Percentiles rank a stretch among this genome's conserved stretches.
Conservation (phyloP, 2,888 invertebrate genomes). For the Bugulina stolonifera region DNA sequence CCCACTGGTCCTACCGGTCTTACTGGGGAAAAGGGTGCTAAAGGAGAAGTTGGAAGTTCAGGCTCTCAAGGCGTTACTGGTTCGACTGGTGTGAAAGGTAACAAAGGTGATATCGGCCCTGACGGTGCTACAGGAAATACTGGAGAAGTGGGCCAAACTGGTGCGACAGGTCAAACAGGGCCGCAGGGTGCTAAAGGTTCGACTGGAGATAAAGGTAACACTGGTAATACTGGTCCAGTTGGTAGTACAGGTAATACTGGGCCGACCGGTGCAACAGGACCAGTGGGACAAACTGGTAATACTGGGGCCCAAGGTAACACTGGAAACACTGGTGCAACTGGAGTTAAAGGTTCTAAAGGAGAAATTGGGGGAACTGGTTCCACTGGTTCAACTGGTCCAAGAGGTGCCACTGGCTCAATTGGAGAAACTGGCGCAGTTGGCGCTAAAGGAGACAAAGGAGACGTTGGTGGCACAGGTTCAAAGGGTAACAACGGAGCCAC, state of each 20-base stretch:
- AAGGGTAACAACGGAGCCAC: slow-evolving; percentile 25
- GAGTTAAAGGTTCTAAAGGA: slow-evolving; percentile 27
- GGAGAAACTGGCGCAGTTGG: slow-evolving; percentile 27
- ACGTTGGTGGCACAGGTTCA: neutral
- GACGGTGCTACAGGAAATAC: slow-evolving; percentile 25
- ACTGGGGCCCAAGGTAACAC: neutral
- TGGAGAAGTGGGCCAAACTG: slow-evolving; percentile 30
- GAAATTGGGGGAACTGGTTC: neutral
- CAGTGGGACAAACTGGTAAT: slow-evolving; percentile 25
- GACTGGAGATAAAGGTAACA: slow-evolving; percentile 11
- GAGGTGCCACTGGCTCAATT: slow-evolving; percentile 26
- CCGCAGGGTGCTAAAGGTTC: slow-evolving; percentile 9
- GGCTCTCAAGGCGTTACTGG: neutral
- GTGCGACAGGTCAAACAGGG: slow-evolving; percentile 27
- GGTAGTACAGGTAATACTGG: slow-evolving; percentile 22
- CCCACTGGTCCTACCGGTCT: neutral
- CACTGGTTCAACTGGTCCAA: slow-evolving; percentile 11
- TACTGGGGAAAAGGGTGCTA: neutral
- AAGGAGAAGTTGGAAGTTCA: neutral
- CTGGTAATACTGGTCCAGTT: slow-evolving; percentile 12
- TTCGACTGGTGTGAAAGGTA: slow-evolving; percentile 11
- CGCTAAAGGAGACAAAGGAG: slow-evolving; percentile 25
- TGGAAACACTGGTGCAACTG: slow-evolving; percentile 29
- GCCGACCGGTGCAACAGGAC: slow-evolving; percentile 18
- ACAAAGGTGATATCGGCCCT: neutral